Conservation (phyloP, 2,888 invertebrate species). For the Bombylius major region DNA sequence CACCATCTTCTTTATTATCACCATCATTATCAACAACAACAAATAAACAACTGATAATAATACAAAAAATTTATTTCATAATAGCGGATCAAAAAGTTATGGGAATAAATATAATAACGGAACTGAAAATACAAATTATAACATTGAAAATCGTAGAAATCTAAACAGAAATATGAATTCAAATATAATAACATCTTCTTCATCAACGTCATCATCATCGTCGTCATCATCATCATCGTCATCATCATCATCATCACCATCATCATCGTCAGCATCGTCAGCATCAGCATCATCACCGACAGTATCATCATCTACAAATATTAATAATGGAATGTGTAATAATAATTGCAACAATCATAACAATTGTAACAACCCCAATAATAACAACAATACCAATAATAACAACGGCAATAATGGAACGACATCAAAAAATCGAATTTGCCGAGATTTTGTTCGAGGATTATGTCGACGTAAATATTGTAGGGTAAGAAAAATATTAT, state of each 20-base stretch:
- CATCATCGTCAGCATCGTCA: not conserved
- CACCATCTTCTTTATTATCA: too few species aligned
- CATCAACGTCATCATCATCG: too few species aligned
- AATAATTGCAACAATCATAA: not conserved
- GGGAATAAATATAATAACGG: too few species aligned
- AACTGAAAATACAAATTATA: too few species aligned
- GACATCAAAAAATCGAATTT: constrained; percentile 28
- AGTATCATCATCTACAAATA: not conserved
- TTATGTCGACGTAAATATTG: constrained; percentile 36
- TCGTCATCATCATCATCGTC: too few species aligned
- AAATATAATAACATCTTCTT: too few species aligned
- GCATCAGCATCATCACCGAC: not conserved
- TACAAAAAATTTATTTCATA: too few species aligned
- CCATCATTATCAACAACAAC: too few species aligned
- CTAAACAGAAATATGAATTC: too few species aligned
- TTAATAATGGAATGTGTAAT: not conserved
- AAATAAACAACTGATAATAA: too few species aligned
- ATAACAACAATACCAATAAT: not conserved
- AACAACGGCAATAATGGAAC: constrained; percentile 4
- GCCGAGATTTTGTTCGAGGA: constrained; percentile 46
- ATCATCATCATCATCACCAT: not conserved
- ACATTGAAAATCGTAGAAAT: too few species aligned
- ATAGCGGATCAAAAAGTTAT: too few species aligned
- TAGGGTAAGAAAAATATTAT: constrained; percentile 12
- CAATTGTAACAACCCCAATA: not conserved